phyloP scores from a whole-genome alignment of 2,888 invertebrate species.

The Nomada fabriciana region DNA sequence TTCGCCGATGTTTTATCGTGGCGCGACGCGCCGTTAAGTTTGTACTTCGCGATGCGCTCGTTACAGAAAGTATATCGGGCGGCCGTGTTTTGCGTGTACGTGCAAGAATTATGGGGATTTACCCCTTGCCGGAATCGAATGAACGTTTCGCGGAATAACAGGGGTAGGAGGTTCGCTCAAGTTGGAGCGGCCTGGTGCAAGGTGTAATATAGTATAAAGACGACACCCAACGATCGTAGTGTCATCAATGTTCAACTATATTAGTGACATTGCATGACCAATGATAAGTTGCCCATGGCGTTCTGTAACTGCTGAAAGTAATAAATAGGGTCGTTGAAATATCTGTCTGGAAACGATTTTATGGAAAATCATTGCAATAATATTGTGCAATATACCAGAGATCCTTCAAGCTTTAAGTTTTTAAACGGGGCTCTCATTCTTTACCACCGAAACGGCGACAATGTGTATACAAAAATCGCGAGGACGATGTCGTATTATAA shows the following conservation, averaged over 20 bases:
- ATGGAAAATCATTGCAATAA: too few species aligned
- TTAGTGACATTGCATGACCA: too few species aligned
- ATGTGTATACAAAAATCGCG: too few species aligned
- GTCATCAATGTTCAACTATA: neutral
- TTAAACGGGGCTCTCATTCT: too few species aligned
- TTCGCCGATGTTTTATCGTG: slow-evolving; percentile 83
- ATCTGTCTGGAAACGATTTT: too few species aligned
- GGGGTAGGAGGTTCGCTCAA: neutral
- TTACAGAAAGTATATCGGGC: slow-evolving; percentile 66
- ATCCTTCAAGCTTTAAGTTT: too few species aligned
- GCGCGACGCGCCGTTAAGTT: slow-evolving; percentile 73
- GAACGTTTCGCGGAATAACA: slow-evolving; percentile 48
- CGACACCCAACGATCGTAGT: neutral
- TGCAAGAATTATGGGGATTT: slow-evolving; percentile 57
- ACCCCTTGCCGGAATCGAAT: slow-evolving; percentile 50
- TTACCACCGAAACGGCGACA: too few species aligned
- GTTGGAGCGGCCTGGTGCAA: neutral
- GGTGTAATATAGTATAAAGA: neutral
- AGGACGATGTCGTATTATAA: too few species aligned
- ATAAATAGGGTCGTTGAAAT: too few species aligned
- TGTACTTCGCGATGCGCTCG: slow-evolving; percentile 70
- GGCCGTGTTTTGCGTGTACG: slow-evolving; percentile 60
- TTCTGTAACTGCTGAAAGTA: too few species aligned
- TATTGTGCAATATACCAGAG: too few species aligned
- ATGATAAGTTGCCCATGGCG: too few species aligned